These are phyloP conservation scores for Gulo gulo DNA, from an alignment of 2,113 vertebrate genomes.

Conservation along the genomic window DNA sequence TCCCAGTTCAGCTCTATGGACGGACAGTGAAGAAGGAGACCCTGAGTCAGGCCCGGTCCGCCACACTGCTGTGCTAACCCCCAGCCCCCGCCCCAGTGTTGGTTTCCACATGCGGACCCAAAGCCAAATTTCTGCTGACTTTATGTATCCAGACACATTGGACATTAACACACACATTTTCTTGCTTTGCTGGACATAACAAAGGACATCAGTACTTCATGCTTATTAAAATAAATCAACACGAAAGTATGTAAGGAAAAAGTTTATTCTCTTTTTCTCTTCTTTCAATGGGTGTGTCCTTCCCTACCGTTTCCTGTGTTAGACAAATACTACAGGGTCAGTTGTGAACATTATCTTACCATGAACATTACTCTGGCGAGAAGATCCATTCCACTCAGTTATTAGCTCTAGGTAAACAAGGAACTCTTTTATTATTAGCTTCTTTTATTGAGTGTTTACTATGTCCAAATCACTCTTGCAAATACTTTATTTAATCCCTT, in stretches of 20 bases:
- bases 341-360: background rate
- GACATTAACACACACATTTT: background rate
- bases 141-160: background rate
- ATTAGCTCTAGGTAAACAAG: background rate
- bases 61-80: background rate
- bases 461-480: background rate
- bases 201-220: background rate
- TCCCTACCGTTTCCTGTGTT: background rate
- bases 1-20: background rate
- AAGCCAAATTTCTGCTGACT: background rate
- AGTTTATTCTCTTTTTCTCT: background rate
- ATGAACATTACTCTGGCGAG: conserved; percentile 3
- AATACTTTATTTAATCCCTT: background rate
- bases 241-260: background rate
- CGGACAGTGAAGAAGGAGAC: background rate
- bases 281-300: background rate
- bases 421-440: conserved; percentile 14
- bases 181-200: conserved; percentile 13
- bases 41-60: background rate
- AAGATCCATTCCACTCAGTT: background rate
- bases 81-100: background rate
- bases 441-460: background rate
- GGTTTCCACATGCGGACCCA: background rate
- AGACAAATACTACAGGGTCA: background rate
- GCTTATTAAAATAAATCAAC: background rate